phyloP scores from a whole-genome alignment of 2,797 vertebrate species.

The Sebastes alutus region DNA sequence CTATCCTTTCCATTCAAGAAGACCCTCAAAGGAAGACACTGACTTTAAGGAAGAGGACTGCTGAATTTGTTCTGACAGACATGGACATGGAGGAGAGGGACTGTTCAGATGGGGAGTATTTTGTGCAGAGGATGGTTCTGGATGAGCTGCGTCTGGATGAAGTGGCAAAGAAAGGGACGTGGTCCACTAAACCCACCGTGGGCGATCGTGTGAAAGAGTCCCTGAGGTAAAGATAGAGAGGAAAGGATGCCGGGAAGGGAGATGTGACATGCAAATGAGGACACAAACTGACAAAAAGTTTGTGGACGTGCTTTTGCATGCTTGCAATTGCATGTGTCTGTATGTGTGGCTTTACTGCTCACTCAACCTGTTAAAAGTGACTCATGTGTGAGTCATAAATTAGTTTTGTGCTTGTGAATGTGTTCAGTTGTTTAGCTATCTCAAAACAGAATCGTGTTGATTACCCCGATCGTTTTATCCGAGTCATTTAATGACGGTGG shows the following conservation, averaged over 20 bases:
- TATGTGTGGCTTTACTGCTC: background rate
- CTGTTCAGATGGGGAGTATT: conserved; percentile 52
- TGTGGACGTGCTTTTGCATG: background rate
- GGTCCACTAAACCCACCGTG: conserved; percentile 48
- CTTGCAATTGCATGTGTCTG: background rate
- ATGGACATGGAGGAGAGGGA: conserved; percentile 27
- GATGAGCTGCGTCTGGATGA: conserved; percentile 85
- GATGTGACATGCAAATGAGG: background rate
- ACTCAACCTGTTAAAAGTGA: background rate
- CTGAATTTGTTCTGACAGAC: background rate
- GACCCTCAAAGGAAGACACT: background rate
- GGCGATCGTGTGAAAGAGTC: conserved; percentile 58
- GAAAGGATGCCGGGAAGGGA: background rate
- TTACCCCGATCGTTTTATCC: background rate
- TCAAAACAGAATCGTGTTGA: background rate
- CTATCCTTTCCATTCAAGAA: background rate
- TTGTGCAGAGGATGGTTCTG: conserved; percentile 75
- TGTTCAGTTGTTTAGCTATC: background rate
- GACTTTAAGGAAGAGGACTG: background rate
- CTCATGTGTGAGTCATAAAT: background rate
- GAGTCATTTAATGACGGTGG: background rate
- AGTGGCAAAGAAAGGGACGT: conserved; percentile 76
- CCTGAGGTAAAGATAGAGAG: conserved; percentile 69
- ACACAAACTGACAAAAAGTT: background rate
- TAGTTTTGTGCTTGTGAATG: background rate